Percentiles rank a stretch among this genome's conserved stretches.
Conservation (phyloP, 2,797 vertebrate genomes). For the Enteromius paludinosus region DNA sequence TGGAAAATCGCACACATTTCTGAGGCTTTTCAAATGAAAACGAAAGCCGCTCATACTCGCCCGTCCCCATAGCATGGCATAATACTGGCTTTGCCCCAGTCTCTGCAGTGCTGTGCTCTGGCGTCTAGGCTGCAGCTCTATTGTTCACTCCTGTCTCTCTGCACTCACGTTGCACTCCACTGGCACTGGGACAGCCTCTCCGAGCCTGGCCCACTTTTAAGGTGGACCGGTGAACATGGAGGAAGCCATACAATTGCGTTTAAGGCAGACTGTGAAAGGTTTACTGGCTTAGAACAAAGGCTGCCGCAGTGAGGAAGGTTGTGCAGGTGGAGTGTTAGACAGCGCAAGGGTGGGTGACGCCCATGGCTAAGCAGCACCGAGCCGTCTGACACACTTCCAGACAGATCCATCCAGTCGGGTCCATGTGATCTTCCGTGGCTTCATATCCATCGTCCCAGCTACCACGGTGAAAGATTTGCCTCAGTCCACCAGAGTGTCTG, state of each 20-base stretch:
- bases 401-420: background rate
- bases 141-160: slow-evolving; percentile 50
- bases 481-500: background rate
- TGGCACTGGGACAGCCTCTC: slow-evolving; percentile 47
- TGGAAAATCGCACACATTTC: slow-evolving; percentile 33
- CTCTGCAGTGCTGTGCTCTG: slow-evolving; percentile 55
- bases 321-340: slow-evolving; percentile 54
- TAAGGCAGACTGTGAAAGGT: slow-evolving; percentile 22
- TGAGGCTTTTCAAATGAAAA: background rate
- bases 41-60: slow-evolving; percentile 1
- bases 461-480: background rate
- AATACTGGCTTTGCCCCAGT: slow-evolving; percentile 47
- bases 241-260: background rate
- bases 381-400: slow-evolving; percentile 17
- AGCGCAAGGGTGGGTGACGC: slow-evolving; percentile 52
- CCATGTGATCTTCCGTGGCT: slow-evolving; percentile 10
- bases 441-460: slow-evolving; percentile 8
- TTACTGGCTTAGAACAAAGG: slow-evolving; percentile 58
- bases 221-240: slow-evolving; percentile 22
- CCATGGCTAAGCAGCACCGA: slow-evolving; percentile 43
- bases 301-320: slow-evolving; percentile 55
- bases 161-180: slow-evolving; percentile 52
- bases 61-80: slow-evolving; percentile 18
- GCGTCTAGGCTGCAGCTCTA: slow-evolving; percentile 55
- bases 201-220: slow-evolving; percentile 53